Conservation (phyloP, 2,888 invertebrate genomes). For the Enchytraeus crypticus region DNA sequence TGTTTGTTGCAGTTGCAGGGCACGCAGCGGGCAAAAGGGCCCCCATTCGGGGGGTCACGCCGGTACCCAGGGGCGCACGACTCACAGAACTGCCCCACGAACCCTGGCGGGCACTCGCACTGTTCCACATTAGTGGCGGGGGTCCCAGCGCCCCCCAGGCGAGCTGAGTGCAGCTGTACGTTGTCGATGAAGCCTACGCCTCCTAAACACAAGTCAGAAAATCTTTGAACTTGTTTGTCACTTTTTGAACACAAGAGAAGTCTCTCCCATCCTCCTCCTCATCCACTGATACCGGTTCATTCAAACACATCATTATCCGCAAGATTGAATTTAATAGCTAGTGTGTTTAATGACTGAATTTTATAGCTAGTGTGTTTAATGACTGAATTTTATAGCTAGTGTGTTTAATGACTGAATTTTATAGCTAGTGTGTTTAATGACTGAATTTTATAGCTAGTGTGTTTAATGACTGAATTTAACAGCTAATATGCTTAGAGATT, state of each 20-base stretch:
- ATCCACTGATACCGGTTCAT: not conserved
- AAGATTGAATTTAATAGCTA: not conserved
- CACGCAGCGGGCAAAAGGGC: constrained; percentile 85
- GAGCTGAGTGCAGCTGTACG: constrained; percentile 68
- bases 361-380: too few species aligned
- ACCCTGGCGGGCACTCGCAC: constrained; percentile 62
- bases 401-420: too few species aligned
- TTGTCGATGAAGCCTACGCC: constrained; percentile 79
- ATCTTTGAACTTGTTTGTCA: too few species aligned
- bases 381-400: too few species aligned
- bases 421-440: too few species aligned
- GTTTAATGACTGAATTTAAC: too few species aligned
- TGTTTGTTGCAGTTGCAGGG: constrained; percentile 95
- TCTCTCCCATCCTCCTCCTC: not conserved
- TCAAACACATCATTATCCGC: not conserved
- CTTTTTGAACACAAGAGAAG: too few species aligned
- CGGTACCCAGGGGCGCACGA: constrained; percentile 90
- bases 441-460: too few species aligned
- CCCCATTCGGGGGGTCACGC: constrained; percentile 81
- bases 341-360: too few species aligned
- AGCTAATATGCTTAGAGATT: too few species aligned
- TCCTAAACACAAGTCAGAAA: constrained; percentile 27
- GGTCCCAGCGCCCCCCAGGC: constrained; percentile 53
- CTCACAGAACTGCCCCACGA: constrained; percentile 89
- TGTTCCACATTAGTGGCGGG: constrained; percentile 81